These are phyloP conservation scores for Prorops nasuta DNA, from an alignment of 1,140 invertebrate species.

Conservation along the genomic window DNA sequence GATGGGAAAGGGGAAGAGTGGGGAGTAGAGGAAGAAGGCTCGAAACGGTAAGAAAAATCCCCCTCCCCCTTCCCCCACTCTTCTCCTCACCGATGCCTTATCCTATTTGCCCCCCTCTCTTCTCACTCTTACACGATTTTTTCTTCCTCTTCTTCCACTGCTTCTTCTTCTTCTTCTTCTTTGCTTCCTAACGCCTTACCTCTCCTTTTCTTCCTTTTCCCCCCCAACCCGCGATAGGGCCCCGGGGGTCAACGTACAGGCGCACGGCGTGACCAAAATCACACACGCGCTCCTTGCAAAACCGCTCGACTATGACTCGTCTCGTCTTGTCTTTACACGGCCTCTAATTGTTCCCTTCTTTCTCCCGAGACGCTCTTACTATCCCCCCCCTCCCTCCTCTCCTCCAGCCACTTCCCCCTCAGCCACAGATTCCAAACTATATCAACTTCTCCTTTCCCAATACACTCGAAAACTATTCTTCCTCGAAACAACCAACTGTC, in stretches of 20 bases:
- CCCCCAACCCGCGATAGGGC: conserved; percentile 23
- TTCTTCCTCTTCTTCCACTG: conserved; percentile 34
- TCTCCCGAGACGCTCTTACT: conserved; percentile 20
- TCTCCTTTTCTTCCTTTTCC: conserved; percentile 15
- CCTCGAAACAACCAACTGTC: too few species aligned
- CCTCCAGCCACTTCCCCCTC: too few species aligned
- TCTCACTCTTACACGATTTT: conserved; percentile 27
- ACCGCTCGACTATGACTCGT: conserved; percentile 48
- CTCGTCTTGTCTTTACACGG: conserved; percentile 36
- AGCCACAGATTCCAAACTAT: too few species aligned
- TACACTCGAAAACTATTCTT: too few species aligned
- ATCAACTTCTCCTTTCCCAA: too few species aligned
- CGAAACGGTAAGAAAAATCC: too few species aligned
- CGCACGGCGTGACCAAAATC: conserved; percentile 55
- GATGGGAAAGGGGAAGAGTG: too few species aligned
- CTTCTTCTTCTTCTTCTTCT: conserved; percentile 32
- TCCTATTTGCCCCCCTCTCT: background rate
- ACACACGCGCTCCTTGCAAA: conserved; percentile 50
- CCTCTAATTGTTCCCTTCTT: conserved; percentile 38
- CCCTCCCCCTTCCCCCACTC: background rate
- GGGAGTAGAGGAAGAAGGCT: too few species aligned
- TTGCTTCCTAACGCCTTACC: conserved; percentile 32
- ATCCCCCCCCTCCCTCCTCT: background rate
- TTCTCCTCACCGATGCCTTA: background rate
- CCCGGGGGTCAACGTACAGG: conserved; percentile 53